Percentiles rank a stretch among this genome's conserved stretches.
Evolutionary conservation across 2,797 vertebrate genomes (phyloP).

Genomic region (Bryconaethiops microstoma): DNA sequence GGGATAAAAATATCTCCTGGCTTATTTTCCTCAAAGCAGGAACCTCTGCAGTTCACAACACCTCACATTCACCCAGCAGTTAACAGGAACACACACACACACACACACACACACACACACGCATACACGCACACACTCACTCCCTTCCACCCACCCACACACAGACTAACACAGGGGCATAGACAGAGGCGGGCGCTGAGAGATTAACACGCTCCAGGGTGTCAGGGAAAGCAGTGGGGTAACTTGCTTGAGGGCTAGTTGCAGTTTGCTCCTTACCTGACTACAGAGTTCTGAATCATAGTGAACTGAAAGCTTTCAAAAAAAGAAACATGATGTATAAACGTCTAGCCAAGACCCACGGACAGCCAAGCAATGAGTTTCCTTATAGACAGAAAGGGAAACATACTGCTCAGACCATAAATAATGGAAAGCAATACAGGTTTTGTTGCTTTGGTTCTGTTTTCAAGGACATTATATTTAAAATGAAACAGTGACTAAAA

Average conservation of each 20-base stretch:
- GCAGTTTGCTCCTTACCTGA: conserved; percentile 31
- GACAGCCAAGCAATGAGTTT: neutral
- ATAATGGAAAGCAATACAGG: neutral
- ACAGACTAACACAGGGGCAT: conserved; percentile 20
- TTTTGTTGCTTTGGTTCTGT: neutral
- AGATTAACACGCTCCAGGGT: conserved; percentile 45
- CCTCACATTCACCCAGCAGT: conserved; percentile 24
- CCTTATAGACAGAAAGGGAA: conserved; percentile 4
- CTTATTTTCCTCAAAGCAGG: conserved; percentile 34
- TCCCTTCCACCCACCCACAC: conserved; percentile 10
- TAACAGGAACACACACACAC: conserved; percentile 21
- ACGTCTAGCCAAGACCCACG: conserved; percentile 1
- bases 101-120: conserved; percentile 23
- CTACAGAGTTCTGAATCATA: conserved; percentile 10
- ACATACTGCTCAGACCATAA: neutral
- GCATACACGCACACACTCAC: conserved; percentile 4
- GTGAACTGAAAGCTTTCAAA: conserved; percentile 10
- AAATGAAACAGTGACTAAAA: neutral
- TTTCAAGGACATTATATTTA: neutral
- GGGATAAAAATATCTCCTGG: conserved; percentile 52
- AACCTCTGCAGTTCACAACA: conserved; percentile 27
- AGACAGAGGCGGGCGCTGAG: conserved; percentile 17
- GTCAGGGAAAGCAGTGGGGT: conserved; percentile 29
- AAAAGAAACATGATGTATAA: neutral
- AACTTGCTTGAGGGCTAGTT: conserved; percentile 23